Evolutionary conservation across 2,113 vertebrate genomes (phyloP).

Genomic region (Leucoraja erinaceus): DNA sequence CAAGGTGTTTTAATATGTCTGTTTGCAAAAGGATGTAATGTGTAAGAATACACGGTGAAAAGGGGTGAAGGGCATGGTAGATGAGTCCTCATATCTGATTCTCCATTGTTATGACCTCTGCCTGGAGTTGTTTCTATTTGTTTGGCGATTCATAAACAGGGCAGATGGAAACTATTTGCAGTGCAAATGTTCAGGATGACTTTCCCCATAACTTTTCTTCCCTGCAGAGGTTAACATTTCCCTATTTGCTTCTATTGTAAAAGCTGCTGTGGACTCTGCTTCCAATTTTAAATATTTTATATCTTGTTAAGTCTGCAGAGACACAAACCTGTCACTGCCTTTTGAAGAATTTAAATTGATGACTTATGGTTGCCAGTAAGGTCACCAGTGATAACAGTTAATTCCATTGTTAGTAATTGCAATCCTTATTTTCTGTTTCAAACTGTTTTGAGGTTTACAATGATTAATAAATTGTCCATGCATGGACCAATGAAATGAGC

Average conservation of each 20-base stretch:
- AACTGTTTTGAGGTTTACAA: neutral
- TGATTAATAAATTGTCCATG: neutral
- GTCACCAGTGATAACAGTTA: neutral
- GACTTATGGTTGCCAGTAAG: neutral
- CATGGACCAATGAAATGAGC: neutral
- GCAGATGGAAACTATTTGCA: neutral
- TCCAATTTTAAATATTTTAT: neutral
- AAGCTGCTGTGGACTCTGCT: neutral
- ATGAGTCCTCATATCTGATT: neutral
- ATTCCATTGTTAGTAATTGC: neutral
- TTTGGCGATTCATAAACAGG: neutral
- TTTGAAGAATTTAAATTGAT: neutral
- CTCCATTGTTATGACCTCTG: neutral
- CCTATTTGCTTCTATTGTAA: neutral
- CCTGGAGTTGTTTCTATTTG: neutral
- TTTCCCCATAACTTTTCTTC: neutral
- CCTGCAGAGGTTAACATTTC: neutral
- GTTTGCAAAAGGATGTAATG: neutral
- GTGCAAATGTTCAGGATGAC: neutral
- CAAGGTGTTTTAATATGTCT: conserved; percentile 62
- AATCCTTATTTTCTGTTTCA: neutral
- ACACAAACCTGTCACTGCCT: neutral
- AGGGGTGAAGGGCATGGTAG: neutral
- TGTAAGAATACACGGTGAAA: neutral
- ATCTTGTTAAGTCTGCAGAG: neutral